phyloP scores from a whole-genome alignment of 2,113 vertebrate genomes.

The Glareola pratincola region DNA sequence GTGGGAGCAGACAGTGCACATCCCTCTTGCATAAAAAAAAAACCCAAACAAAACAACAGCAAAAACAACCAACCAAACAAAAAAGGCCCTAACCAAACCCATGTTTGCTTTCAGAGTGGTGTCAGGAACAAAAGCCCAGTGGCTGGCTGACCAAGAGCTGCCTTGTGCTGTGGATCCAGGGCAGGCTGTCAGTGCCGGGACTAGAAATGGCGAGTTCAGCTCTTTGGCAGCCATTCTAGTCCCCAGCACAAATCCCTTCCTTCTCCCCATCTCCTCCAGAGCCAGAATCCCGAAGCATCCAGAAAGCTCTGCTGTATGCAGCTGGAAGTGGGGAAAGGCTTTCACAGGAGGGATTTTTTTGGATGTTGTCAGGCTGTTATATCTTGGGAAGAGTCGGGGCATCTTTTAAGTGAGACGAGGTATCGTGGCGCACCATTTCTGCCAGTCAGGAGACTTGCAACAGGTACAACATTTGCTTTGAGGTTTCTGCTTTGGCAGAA shows the following conservation, averaged over 20 bases:
- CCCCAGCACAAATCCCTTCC: neutral
- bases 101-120: neutral
- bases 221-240: fast-evolving
- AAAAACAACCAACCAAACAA: neutral
- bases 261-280: neutral
- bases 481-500: neutral
- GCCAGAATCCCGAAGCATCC: neutral
- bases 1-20: neutral
- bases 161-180: neutral
- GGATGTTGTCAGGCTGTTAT: neutral
- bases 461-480: neutral
- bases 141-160: neutral
- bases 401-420: fast-evolving
- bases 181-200: neutral
- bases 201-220: neutral
- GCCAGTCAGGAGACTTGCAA: neutral
- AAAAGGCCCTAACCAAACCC: neutral
- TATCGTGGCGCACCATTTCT: neutral
- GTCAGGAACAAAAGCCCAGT: neutral
- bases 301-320: neutral
- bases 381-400: neutral
- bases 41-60: neutral
- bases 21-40: neutral
- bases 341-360: neutral
- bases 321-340: neutral